Conservation (phyloP, 2,113 vertebrate genomes). For the Trematocara nigrifrons region DNA sequence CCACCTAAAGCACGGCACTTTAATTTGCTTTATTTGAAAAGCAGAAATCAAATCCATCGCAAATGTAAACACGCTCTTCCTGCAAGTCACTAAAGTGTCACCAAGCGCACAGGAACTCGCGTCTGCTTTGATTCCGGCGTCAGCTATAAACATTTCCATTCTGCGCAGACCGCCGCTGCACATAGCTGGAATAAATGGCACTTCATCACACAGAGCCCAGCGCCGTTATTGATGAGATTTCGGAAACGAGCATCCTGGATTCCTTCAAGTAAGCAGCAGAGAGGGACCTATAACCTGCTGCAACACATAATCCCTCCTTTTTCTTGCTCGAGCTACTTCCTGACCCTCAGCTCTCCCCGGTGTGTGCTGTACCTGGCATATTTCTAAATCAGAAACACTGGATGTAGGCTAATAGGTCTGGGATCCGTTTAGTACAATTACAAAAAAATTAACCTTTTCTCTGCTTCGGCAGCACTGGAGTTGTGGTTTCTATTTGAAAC, state of each 20-base stretch:
- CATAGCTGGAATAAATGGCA: constrained; percentile 48
- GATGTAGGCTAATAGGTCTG: neutral
- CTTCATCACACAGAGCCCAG: constrained; percentile 42
- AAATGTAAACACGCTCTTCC: neutral
- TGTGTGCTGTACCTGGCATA: constrained; percentile 8
- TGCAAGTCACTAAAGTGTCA: constrained; percentile 11
- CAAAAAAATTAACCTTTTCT: neutral
- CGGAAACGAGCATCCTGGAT: constrained; percentile 38
- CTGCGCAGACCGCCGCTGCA: neutral
- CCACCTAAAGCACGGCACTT: neutral
- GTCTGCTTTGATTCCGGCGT: constrained; percentile 27
- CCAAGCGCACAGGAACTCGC: neutral
- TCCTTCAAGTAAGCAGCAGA: constrained; percentile 25
- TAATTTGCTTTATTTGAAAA: neutral
- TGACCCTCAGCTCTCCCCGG: neutral
- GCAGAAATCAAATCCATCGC: neutral
- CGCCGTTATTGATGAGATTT: constrained; percentile 43
- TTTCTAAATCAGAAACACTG: constrained; percentile 9
- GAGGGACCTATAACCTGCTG: constrained; percentile 38
- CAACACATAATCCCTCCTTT: constrained; percentile 42
- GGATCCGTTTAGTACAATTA: neutral
- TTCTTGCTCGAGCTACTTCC: constrained; percentile 31
- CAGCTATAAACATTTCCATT: constrained; percentile 33
- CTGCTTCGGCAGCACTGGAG: neutral
- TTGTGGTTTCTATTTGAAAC: neutral